Conservation (phyloP, 2,888 invertebrate species). For the Tinea trinotella region DNA sequence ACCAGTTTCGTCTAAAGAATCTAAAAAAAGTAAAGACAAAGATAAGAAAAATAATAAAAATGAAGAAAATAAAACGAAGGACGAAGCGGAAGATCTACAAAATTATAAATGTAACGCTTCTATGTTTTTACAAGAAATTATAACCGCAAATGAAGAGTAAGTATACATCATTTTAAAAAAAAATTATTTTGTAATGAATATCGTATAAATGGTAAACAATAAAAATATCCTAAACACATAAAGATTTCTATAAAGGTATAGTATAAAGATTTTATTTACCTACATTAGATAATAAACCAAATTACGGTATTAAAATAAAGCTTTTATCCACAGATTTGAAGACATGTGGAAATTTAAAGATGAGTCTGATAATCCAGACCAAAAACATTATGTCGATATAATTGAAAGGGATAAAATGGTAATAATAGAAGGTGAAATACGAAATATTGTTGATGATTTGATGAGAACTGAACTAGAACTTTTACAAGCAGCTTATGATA, state of each 20-base stretch:
- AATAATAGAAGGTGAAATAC: constrained; percentile 86
- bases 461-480: constrained; percentile 79
- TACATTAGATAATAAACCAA: no score
- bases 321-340: constrained; percentile 68
- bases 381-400: constrained; percentile 85
- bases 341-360: constrained; percentile 89
- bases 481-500: constrained; percentile 81
- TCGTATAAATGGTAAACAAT: neutral
- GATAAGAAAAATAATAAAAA: constrained; percentile 69
- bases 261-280: no score
- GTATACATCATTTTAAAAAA: no score
- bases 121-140: constrained; percentile 79
- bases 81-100: constrained; percentile 75
- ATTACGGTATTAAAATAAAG: no score
- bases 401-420: constrained; percentile 87
- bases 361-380: constrained; percentile 80
- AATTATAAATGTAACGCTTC: constrained; percentile 80
- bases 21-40: constrained; percentile 83
- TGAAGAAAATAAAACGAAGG: constrained; percentile 69
- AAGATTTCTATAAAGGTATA: no score
- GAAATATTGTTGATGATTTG: constrained; percentile 85
- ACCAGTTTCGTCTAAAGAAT: constrained; percentile 82
- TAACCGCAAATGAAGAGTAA: constrained; percentile 81
- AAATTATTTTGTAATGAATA: neutral
- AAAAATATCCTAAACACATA: no score